A percentile compares a stretch with the other conserved stretches of the same genome.
Evolutionary conservation across 2,797 vertebrate genomes (phyloP).

Genomic region (Acanthopagrus latus): DNA sequence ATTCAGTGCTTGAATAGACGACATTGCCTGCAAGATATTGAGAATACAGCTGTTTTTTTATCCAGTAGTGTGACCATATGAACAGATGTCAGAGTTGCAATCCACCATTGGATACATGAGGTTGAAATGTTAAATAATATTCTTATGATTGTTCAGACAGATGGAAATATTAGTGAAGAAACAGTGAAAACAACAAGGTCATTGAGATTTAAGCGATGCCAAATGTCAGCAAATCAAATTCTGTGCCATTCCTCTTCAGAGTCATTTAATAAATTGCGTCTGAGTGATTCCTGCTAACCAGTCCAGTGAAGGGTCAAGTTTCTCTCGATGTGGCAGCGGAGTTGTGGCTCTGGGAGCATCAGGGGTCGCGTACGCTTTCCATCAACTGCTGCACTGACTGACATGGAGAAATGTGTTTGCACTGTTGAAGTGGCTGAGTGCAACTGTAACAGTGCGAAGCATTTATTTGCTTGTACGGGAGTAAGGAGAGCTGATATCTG

Average conservation of each 20-base stretch:
- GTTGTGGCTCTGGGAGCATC: slow-evolving; percentile 44
- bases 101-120: not conserved
- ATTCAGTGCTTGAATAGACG: not conserved
- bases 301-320: slow-evolving; percentile 37
- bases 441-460: not conserved
- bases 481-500: slow-evolving; percentile 4
- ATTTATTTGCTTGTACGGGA: not conserved
- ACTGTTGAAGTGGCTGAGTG: not conserved
- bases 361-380: slow-evolving; percentile 33
- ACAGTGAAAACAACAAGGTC: not conserved
- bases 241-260: slow-evolving; percentile 11
- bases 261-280: slow-evolving; percentile 46
- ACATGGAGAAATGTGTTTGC: slow-evolving; percentile 4
- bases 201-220: not conserved
- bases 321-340: slow-evolving; percentile 28
- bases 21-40: not conserved
- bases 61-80: not conserved
- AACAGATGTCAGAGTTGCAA: not conserved
- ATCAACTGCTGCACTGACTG: slow-evolving; percentile 26
- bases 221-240: slow-evolving; percentile 6
- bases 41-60: slow-evolving; percentile 9
- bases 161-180: not conserved
- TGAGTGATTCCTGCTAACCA: slow-evolving; percentile 37
- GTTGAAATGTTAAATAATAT: not conserved
- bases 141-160: too few species aligned